Evolutionary conservation across 2,797 vertebrate genomes (phyloP).

Genomic region (Onychomys arenicola): DNA sequence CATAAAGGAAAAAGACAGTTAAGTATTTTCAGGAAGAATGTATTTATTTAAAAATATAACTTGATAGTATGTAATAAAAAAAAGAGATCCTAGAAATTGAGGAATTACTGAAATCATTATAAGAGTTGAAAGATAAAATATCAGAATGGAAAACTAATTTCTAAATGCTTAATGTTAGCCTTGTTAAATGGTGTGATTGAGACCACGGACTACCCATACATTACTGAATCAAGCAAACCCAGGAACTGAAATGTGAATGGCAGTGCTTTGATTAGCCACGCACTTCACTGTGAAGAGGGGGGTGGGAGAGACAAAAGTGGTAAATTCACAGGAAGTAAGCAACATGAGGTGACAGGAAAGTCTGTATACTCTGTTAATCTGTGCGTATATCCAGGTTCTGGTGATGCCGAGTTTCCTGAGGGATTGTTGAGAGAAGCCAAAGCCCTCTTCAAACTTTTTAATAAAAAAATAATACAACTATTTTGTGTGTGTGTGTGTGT

Average conservation of each 20-base stretch:
- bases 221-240: background rate
- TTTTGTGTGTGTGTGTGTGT: background rate
- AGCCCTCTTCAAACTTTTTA: background rate
- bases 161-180: background rate
- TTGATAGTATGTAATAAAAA: background rate
- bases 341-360: background rate
- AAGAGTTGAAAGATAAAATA: conserved; percentile 27
- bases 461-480: background rate
- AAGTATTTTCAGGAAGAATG: background rate
- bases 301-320: background rate
- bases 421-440: background rate
- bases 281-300: conserved; percentile 3
- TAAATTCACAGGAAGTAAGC: background rate
- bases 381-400: background rate
- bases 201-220: background rate
- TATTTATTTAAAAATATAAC: background rate
- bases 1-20: background rate
- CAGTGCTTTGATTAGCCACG: background rate
- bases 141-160: conserved; percentile 37
- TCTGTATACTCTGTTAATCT: background rate
- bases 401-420: background rate
- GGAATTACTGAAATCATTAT: background rate
- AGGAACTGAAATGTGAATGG: background rate
- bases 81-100: conserved; percentile 3
- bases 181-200: conserved; percentile 27